These are phyloP conservation scores for Blennius ocellaris DNA, from an alignment of 2,113 vertebrate species.

Conservation along the genomic window DNA sequence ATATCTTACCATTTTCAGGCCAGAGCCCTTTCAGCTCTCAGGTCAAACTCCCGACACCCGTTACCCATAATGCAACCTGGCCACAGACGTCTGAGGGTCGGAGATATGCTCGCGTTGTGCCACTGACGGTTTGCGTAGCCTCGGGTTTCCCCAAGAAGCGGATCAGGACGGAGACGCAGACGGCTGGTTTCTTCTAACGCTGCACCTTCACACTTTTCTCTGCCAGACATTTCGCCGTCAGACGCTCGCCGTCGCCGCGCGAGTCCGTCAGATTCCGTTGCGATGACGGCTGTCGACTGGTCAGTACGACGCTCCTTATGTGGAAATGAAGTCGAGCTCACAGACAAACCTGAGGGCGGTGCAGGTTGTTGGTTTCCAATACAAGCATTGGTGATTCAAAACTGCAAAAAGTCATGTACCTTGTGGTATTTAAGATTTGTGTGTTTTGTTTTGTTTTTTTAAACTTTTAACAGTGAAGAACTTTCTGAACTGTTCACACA, in stretches of 20 bases:
- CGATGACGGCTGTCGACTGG: too few relatives aligned
- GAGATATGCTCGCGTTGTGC: background rate
- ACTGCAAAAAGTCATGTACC: too few relatives aligned
- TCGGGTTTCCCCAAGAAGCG: background rate
- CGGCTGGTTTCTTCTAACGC: background rate
- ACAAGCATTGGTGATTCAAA: too few relatives aligned
- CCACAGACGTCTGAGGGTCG: background rate
- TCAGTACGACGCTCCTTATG: too few relatives aligned
- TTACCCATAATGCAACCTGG: conserved; percentile 8
- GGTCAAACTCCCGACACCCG: background rate
- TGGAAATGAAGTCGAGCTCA: too few relatives aligned
- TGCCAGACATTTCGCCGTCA: background rate
- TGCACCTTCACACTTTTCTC: background rate
- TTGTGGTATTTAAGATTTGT: too few relatives aligned
- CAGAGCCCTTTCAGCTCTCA: background rate
- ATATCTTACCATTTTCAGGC: background rate
- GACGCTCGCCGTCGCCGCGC: too few relatives aligned
- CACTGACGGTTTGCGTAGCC: background rate
- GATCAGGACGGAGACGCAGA: background rate
- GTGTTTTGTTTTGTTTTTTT: too few relatives aligned
- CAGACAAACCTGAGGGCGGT: too few relatives aligned
- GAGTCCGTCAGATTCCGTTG: background rate
- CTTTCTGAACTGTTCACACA: too few relatives aligned
- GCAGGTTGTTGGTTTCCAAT: too few relatives aligned
- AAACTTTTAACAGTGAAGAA: too few relatives aligned